Base-by-base conservation (phyloP, 2,888 invertebrate genomes). In the Arge pagana region DNA sequence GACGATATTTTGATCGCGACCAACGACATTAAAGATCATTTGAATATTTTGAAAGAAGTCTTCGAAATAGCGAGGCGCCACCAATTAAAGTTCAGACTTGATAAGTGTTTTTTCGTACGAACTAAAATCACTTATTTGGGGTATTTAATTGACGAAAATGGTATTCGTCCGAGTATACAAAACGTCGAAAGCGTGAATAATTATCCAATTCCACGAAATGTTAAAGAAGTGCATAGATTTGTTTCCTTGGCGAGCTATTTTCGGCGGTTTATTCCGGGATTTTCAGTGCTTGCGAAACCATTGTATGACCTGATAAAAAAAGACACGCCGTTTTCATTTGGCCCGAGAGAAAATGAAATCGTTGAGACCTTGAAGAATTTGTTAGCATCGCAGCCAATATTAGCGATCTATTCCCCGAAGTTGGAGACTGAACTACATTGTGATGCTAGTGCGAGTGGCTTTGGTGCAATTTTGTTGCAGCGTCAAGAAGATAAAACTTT, bases 161-260 rank as follows among this genome's bases (percentile, higher is more conserved):
- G 18, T 8, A 41, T 41, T 10, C 26, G 28, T 16, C 41, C 41
- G 16, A 28, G 41, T 10, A 7, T 10, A 15, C n/a, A 15, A 13
- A 41, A 41, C 13, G 31, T 30, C n/a, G 18, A 13, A 30, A 30
- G 30, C n/a, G 42, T 42, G 18, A 11, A n/a, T 4, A 28, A 42
- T 19, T 42, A 15, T 10, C 42, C 42, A 10, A 19, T 42, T 11
- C 42, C 42, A 24, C 16, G n/a, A 15, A 42, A 28, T 1, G 8
- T 10, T 11, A 11, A 23, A 89, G 89, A 84, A 85, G 59, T 86
- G 87, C 57, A 81, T 84, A 30, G 13, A 2, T 42, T 42, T n/a
- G 6, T 42, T 19, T 19, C 41, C 10, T 16, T 50, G 16, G 41
- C 41, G 7, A 24, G 50, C 23, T 50, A 50, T 16, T 50, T 52